Evolutionary conservation across 2,113 vertebrate species (phyloP).

Genomic region (Brienomyrus brachyistius): DNA sequence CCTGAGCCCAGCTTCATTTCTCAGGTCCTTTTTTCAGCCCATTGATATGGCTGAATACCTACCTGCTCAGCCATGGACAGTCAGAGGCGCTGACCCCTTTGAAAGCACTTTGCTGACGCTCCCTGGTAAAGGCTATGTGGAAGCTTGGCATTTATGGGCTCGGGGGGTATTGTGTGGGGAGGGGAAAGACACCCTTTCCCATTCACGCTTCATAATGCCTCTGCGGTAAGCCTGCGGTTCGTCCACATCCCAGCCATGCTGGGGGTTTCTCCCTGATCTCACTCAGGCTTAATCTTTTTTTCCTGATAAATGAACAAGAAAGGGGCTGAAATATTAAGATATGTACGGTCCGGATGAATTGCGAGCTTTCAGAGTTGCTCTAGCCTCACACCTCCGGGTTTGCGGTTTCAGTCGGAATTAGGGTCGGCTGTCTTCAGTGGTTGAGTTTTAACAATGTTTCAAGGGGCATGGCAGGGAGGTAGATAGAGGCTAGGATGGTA

Average conservation of each 20-base stretch:
- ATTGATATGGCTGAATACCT: not conserved
- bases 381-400: not conserved
- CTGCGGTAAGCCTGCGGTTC: not conserved
- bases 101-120: not conserved
- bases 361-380: not conserved
- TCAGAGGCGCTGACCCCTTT: conserved; percentile 12
- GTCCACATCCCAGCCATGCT: not conserved
- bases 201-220: not conserved
- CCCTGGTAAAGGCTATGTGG: not conserved
- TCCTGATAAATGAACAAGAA: not conserved
- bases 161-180: not conserved
- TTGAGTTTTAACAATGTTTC: not conserved
- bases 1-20: not conserved
- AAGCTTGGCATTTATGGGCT: conserved; percentile 6
- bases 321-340: not conserved
- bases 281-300: not conserved
- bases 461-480: not conserved
- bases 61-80: not conserved
- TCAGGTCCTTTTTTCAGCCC: not conserved
- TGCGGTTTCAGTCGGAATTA: not conserved
- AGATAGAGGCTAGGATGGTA: not conserved
- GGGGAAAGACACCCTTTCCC: not conserved
- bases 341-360: not conserved
- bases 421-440: not conserved
- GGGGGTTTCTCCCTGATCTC: not conserved